Conservation (phyloP, 2,113 vertebrate species). For the Lepus europaeus region DNA sequence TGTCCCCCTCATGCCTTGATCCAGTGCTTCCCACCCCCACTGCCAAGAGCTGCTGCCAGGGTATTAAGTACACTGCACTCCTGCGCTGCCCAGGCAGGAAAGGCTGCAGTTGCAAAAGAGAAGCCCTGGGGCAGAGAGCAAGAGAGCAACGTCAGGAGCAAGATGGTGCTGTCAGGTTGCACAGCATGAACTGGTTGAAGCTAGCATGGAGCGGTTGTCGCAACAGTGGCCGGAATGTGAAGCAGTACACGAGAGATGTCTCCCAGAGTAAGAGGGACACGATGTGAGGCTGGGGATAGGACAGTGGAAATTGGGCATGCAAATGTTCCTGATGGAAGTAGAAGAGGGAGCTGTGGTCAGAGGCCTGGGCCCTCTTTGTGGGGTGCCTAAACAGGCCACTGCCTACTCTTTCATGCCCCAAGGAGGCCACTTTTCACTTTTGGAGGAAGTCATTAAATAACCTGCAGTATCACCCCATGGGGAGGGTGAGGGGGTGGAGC, state of each 20-base stretch:
- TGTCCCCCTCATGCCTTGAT: not conserved
- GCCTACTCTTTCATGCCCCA: not conserved
- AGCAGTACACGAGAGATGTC: not conserved
- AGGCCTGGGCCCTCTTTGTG: not conserved
- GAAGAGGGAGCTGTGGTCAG: not conserved
- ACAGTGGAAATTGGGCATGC: not conserved
- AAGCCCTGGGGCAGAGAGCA: slow-evolving; percentile 5
- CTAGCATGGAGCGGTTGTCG: not conserved
- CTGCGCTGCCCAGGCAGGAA: not conserved
- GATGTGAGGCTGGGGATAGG: not conserved
- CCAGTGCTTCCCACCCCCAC: not conserved
- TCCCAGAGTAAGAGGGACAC: not conserved
- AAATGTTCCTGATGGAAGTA: not conserved
- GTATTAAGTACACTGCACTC: not conserved
- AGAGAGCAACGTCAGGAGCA: not conserved
- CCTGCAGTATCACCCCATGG: not conserved
- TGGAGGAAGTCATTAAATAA: not conserved
- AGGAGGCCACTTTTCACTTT: not conserved
- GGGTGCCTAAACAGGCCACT: not conserved
- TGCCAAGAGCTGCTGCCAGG: not conserved
- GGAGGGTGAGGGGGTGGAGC: not conserved
- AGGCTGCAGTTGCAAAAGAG: not conserved
- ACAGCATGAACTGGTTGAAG: not conserved
- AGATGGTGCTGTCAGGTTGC: not conserved
- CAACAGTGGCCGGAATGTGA: not conserved